A percentile compares a stretch with the other conserved stretches of the same genome.
These are phyloP conservation scores for Polyommatus iphigenia DNA, from an alignment of 2,888 invertebrate species.

Conservation along the genomic window DNA sequence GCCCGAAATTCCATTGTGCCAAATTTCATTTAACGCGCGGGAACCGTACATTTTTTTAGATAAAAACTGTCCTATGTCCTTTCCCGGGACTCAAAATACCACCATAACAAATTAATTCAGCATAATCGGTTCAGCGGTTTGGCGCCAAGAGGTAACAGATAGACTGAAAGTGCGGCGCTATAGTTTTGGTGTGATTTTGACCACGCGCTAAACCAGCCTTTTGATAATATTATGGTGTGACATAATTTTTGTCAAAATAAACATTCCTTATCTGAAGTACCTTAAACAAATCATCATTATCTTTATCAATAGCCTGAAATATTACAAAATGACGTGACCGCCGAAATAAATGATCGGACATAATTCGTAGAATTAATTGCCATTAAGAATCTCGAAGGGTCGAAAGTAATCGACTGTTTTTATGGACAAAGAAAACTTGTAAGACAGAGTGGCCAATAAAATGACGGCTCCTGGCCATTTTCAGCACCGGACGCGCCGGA, in stretches of 20 bases:
- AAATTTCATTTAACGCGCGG: too few relatives aligned
- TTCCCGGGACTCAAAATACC: too few relatives aligned
- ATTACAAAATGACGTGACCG: conserved; percentile 1
- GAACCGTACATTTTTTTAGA: too few relatives aligned
- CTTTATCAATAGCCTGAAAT: not conserved
- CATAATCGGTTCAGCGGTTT: too few relatives aligned
- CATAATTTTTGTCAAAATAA: too few relatives aligned
- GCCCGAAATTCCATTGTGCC: too few relatives aligned
- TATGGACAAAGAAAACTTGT: conserved; percentile 28
- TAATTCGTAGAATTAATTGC: conserved; percentile 15
- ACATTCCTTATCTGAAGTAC: not conserved
- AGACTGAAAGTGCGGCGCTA: too few relatives aligned
- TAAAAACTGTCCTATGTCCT: too few relatives aligned
- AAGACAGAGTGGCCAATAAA: conserved; percentile 60
- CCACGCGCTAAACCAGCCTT: too few relatives aligned
- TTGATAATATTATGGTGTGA: not conserved
- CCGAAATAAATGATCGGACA: not conserved
- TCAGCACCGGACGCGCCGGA: conserved; percentile 55
- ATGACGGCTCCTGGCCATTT: conserved; percentile 64
- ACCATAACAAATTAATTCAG: too few relatives aligned
- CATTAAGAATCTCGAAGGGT: conserved; percentile 14
- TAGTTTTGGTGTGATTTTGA: too few relatives aligned
- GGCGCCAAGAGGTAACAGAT: too few relatives aligned
- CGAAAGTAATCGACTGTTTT: conserved; percentile 19
- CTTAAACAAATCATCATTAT: not conserved